Conservation (phyloP, 2,113 vertebrate species). For the Epinephelus lanceolatus region DNA sequence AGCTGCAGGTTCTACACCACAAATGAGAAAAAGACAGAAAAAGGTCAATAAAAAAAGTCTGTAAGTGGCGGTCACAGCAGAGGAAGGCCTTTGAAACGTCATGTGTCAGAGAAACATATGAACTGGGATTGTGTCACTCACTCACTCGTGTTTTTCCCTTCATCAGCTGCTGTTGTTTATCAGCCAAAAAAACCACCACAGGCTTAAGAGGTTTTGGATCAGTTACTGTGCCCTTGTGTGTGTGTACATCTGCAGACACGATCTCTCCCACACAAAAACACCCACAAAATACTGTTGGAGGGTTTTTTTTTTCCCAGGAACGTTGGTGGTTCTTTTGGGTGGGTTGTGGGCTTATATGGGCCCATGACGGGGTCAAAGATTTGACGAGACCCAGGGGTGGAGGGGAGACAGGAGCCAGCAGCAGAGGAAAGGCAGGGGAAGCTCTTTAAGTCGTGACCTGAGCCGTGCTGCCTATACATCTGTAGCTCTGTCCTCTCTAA, state of each 20-base stretch:
- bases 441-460: slow-evolving; percentile 62
- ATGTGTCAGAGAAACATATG: slow-evolving; percentile 71
- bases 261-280: slow-evolving; percentile 45
- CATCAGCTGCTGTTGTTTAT: slow-evolving; percentile 72
- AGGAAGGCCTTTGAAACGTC: slow-evolving; percentile 68
- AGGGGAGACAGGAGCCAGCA: slow-evolving; percentile 59
- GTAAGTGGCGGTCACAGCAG: slow-evolving; percentile 24
- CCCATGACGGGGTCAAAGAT: slow-evolving; percentile 47
- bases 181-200: slow-evolving; percentile 43
- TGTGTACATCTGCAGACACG: slow-evolving; percentile 28
- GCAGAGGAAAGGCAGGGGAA: slow-evolving; percentile 62
- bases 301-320: slow-evolving; percentile 51
- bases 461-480: slow-evolving; percentile 43
- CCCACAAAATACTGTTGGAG: slow-evolving; percentile 47
- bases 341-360: slow-evolving; percentile 41
- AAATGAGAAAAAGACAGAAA: slow-evolving; percentile 10
- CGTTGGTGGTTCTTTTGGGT: slow-evolving; percentile 50
- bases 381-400: slow-evolving; percentile 72
- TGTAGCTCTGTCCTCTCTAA: slow-evolving; percentile 45
- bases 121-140: slow-evolving; percentile 63
- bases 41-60: not conserved
- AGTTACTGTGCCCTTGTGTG: slow-evolving; percentile 14
- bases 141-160: slow-evolving; percentile 48
- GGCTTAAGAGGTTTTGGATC: slow-evolving; percentile 46
- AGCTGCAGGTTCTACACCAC: slow-evolving; percentile 92